These are phyloP conservation scores for Pelecanus crispus DNA, from an alignment of 2,113 vertebrate genomes.

Conservation along the genomic window DNA sequence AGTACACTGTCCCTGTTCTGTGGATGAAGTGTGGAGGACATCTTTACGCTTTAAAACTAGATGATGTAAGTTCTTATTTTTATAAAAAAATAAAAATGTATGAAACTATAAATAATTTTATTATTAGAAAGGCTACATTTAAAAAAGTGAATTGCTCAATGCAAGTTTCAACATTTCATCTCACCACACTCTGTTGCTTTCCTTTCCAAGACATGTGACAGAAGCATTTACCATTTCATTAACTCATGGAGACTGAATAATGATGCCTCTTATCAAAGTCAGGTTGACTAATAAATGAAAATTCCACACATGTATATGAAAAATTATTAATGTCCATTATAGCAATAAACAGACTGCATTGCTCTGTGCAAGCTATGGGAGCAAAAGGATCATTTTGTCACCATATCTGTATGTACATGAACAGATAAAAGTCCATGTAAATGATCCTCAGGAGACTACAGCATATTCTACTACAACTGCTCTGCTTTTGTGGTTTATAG, in stretches of 20 bases:
- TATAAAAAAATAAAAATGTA: background rate
- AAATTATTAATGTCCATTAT: background rate
- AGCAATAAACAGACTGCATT: background rate
- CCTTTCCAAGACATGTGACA: background rate
- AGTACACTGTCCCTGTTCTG: background rate
- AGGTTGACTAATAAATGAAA: slow-evolving; percentile 31
- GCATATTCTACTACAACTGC: background rate
- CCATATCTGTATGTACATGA: background rate
- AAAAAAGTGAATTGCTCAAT: background rate
- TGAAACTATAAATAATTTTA: background rate
- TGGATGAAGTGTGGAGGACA: background rate
- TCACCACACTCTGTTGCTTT: background rate
- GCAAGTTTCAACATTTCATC: background rate
- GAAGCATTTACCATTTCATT: slow-evolving; percentile 40
- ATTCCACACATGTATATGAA: background rate
- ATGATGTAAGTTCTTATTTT: background rate
- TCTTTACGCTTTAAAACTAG: background rate
- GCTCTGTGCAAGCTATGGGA: background rate
- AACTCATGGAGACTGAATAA: background rate
- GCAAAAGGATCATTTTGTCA: slow-evolving; percentile 4
- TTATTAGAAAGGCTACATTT: background rate
- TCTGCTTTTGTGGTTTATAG: background rate
- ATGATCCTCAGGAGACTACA: background rate
- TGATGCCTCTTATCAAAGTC: background rate
- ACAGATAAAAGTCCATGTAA: background rate